Base-by-base conservation (phyloP, 2,888 invertebrate genomes). In the Sycophila texana region DNA sequence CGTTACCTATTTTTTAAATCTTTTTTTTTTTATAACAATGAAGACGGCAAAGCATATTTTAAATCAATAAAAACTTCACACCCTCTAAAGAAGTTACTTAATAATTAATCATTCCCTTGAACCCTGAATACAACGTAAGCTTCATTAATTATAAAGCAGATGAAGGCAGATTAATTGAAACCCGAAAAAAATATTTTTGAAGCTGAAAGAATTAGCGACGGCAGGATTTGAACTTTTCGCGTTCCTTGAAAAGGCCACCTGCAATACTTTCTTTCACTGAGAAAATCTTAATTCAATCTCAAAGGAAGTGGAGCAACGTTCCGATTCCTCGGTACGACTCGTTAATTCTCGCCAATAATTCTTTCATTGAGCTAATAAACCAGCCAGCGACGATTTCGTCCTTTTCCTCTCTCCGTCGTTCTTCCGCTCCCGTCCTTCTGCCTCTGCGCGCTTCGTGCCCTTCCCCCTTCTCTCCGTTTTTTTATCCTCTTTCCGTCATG, bases 281-380 rank as follows among this genome's bases (percentile, higher is more conserved):
- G 75, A 74, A 77, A 80, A 77, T 77, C 77, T 80, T 77, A 77
- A 80, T 80, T 77, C 80, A 74, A 80, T 80, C 77, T 71, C 77
- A 55, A 60, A 51, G 75, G 39, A 75, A 30, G 63, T 14, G n/a
- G 58, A 20, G 51, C 61, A 57, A 57, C 51, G 51, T 58, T 58
- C 47, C 49, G 47, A 57, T 65, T 66, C 63, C 39, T 14, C 14
- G 60, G 16, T 18, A 18, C 49, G 47, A n/a, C 74, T 74, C 68
- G 76, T 80, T 80, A 80, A 80, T 76, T 76, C 80, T 57, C 70
- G n/a, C 77, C 80, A 67, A 76, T 80, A 77, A 77, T 55, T 77
- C 77, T 66, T 80, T 77, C 80, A 80, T 77, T 74, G 77, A 53
- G 53, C 77, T 77, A 80, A 80, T 80, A 77, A 74, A 71, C 71